Base-by-base conservation (phyloP, 2,888 invertebrate genomes). In the Papilio elwesi region DNA sequence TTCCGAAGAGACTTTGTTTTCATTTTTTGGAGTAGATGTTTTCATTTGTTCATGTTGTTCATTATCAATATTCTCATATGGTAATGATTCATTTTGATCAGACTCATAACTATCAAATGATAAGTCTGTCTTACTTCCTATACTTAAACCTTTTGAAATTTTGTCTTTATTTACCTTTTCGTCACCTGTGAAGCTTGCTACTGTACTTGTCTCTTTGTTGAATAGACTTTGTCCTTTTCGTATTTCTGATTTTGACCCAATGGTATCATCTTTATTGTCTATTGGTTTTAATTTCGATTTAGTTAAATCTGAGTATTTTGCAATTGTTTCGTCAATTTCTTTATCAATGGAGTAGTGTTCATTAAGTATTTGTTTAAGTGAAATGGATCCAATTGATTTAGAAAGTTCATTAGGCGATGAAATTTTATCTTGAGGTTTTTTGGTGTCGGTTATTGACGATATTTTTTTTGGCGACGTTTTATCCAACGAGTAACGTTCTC, bases 261-360 rank as follows among this genome's bases (percentile, higher is more conserved):
- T 16, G 8, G 9, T 66, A 43, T 69, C 69, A 16, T 55, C 9
- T 55, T 65, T 55, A 65, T 3, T 57, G 4, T 57, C 55, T 26
- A 26, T 7, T 15, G 51, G 43, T 9, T 57, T 73, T 43, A 26
- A 26, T 57, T 68, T 73, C 4, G 68, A 70, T 59, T 64, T 69
- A 49, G 71, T 74, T 52, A 71, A 70, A 26, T 65, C 53, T 59
- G 72, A 67, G 6, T 74, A 55, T 71, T 68, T 68, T 51, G 49
- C 67, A 47, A 71, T 71, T 52, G 73, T 65, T 57, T 69, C 51
- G 15, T 73, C 71, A n/a, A 75, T 66, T 57, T 74, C 73, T 49
- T 75, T 71, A 52, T 73, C 69, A 59, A 73, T 73, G 2, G 52
- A 47, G n/a, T 73, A 73, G 26, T 69, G 69, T 49, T 73, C 73